These are phyloP conservation scores for Sebastolobus alascanus DNA, from an alignment of 2,797 vertebrate species.

Conservation along the genomic window DNA sequence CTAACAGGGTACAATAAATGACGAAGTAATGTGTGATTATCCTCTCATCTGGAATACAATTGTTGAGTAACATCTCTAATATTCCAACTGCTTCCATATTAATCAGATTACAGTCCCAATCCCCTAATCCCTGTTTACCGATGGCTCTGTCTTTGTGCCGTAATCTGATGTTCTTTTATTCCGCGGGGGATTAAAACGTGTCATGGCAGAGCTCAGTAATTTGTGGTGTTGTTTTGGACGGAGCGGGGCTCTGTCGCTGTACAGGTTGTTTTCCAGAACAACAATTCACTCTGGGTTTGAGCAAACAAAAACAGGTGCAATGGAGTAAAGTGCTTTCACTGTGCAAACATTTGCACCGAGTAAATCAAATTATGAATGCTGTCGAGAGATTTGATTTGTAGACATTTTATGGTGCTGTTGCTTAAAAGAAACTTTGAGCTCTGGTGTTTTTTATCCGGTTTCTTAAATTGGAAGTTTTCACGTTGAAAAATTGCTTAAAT, in stretches of 20 bases:
- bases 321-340: constrained; percentile 33
- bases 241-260: constrained; percentile 3
- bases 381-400: constrained; percentile 33
- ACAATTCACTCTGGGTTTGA: constrained; percentile 53
- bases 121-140: constrained; percentile 82
- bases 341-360: constrained; percentile 52
- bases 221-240: constrained; percentile 69
- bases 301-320: constrained; percentile 62
- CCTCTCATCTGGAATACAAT: constrained; percentile 76
- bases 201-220: constrained; percentile 60
- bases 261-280: constrained; percentile 47
- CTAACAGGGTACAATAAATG: constrained; percentile 75
- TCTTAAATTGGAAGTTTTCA: constrained; percentile 1
- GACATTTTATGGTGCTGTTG: not conserved
- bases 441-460: not conserved
- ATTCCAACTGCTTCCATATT: constrained; percentile 77
- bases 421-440: constrained; percentile 12
- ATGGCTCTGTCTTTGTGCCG: constrained; percentile 72
- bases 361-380: constrained; percentile 44
- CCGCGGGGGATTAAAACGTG: constrained; percentile 73
- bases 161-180: constrained; percentile 86
- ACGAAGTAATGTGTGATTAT: constrained; percentile 75
- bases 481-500: not conserved
- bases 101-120: constrained; percentile 84
- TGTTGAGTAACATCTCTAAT: constrained; percentile 76